These are phyloP conservation scores for Catharus bicknelli DNA, from an alignment of 2,113 vertebrate genomes.

Conservation along the genomic window DNA sequence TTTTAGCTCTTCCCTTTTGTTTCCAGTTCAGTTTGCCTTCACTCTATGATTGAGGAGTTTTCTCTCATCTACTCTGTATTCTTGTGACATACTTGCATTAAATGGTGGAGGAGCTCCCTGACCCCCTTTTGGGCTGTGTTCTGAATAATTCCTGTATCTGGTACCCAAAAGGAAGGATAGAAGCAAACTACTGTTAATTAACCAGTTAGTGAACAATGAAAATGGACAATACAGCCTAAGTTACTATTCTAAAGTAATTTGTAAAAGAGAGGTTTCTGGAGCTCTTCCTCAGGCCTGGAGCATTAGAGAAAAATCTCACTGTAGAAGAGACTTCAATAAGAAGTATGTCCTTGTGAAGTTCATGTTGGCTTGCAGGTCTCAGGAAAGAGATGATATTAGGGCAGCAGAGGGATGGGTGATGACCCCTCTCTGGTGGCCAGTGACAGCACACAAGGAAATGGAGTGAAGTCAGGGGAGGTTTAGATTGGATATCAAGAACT, in stretches of 20 bases:
- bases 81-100: background rate
- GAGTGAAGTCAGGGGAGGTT: background rate
- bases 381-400: background rate
- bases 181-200: background rate
- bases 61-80: background rate
- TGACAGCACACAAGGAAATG: background rate
- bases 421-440: background rate
- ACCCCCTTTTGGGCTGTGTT: background rate
- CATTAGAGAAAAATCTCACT: background rate
- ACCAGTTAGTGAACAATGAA: background rate
- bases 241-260: background rate
- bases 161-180: background rate
- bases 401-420: background rate
- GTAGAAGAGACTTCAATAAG: background rate
- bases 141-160: background rate
- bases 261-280: background rate
- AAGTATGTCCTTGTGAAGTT: background rate
- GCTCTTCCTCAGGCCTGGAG: background rate
- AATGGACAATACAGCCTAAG: background rate
- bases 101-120: background rate
- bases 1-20: background rate
- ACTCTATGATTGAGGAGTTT: rapidly evolving
- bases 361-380: background rate
- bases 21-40: background rate
- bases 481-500: background rate